phyloP scores from a whole-genome alignment of 2,888 invertebrate genomes.

The Troides aeacus region DNA sequence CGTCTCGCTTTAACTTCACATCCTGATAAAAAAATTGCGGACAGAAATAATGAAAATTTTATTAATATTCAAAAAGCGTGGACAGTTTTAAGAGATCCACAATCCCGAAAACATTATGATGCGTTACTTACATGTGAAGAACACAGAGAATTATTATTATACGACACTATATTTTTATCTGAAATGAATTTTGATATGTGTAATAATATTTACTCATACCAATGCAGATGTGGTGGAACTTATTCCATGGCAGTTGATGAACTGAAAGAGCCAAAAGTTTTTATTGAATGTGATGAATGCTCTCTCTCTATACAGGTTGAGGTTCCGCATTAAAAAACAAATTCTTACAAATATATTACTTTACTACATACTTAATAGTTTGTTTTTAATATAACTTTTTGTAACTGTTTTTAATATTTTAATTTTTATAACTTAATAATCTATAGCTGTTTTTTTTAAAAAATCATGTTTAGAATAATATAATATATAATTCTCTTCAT shows the following conservation, averaged over 20 bases:
- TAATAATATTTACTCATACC: conserved; percentile 69
- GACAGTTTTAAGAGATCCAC: conserved; percentile 82
- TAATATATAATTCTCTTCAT: too few relatives aligned
- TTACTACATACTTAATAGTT: too few relatives aligned
- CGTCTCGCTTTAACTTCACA: conserved; percentile 78
- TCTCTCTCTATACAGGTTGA: conserved; percentile 84
- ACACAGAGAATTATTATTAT: conserved; percentile 80
- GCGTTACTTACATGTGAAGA: conserved; percentile 79
- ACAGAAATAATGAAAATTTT: conserved; percentile 50
- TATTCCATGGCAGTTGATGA: conserved; percentile 67
- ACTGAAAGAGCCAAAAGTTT: conserved; percentile 51
- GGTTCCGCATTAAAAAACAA: conserved; percentile 31
- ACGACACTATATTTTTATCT: conserved; percentile 74
- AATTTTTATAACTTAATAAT: too few relatives aligned
- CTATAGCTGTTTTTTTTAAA: too few relatives aligned
- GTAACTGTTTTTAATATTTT: too few relatives aligned
- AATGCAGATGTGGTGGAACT: conserved; percentile 85
- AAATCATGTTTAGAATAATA: too few relatives aligned
- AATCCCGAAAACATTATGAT: conserved; percentile 83
- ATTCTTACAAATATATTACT: too few relatives aligned
- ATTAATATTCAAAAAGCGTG: conserved; percentile 84
- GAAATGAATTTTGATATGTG: conserved; percentile 69
- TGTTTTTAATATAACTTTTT: too few relatives aligned
- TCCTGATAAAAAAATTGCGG: conserved; percentile 78
- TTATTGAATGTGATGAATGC: conserved; percentile 86